phyloP scores from a whole-genome alignment of 2,888 invertebrate genomes.

The Mythimna loreyi region DNA sequence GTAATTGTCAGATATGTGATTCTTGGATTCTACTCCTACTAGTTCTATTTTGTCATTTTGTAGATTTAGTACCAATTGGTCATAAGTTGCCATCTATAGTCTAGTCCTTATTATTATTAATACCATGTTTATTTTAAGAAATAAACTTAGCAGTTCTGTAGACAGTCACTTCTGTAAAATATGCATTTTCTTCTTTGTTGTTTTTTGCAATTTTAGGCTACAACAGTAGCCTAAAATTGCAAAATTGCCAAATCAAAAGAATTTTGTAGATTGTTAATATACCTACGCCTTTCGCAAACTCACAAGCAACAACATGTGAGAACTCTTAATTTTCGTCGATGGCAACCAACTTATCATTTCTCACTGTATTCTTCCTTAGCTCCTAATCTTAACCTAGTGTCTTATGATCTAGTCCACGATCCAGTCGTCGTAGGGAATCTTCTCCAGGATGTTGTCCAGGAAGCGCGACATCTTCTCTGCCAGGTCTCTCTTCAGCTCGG shows the following conservation, averaged over 20 bases:
- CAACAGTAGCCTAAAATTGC: too few relatives aligned
- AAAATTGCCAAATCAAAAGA: too few relatives aligned
- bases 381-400: neutral
- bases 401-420: constrained; percentile 84
- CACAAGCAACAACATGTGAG: neutral
- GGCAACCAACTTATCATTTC: constrained; percentile 19
- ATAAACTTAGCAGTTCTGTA: neutral
- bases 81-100: constrained; percentile 9
- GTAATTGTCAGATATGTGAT: constrained; percentile 40
- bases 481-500: constrained; percentile 94
- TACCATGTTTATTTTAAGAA: too few relatives aligned
- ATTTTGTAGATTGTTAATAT: too few relatives aligned
- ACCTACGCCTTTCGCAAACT: neutral
- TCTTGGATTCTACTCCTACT: constrained; percentile 36
- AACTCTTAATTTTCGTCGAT: constrained; percentile 12
- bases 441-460: constrained; percentile 93
- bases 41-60: constrained; percentile 27
- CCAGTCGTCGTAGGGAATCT: constrained; percentile 95
- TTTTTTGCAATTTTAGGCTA: too few relatives aligned
- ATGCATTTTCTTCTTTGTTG: neutral
- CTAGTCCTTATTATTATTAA: neutral
- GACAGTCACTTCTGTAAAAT: neutral
- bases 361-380: constrained; percentile 29
- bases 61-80: constrained; percentile 23
- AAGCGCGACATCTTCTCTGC: constrained; percentile 94